Evolutionary conservation across 2,888 invertebrate species (phyloP).

Genomic region (Aricia artaxerxes): DNA sequence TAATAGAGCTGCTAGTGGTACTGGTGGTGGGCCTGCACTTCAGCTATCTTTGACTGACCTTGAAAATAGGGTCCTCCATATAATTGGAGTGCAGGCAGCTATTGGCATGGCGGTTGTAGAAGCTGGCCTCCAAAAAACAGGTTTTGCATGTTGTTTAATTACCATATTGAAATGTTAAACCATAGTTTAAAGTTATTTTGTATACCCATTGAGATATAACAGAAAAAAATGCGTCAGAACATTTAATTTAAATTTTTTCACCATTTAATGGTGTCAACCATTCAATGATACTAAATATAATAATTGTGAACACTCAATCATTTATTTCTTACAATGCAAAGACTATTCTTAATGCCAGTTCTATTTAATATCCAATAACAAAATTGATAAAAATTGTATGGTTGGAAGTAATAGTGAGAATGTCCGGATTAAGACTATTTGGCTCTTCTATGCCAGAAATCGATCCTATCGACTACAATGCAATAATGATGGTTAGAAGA

Average conservation of each 20-base stretch:
- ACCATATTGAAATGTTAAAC: background rate
- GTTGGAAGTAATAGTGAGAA: too few species aligned
- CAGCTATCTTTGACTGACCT: constrained; percentile 34
- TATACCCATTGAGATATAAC: background rate
- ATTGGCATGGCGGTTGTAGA: constrained; percentile 31
- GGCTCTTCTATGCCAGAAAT: too few species aligned
- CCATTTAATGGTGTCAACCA: background rate
- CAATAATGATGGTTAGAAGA: too few species aligned
- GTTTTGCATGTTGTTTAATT: background rate
- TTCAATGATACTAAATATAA: too few species aligned
- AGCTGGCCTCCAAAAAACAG: constrained; percentile 30
- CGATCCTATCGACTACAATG: too few species aligned
- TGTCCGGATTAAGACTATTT: too few species aligned
- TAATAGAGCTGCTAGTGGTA: constrained; percentile 32
- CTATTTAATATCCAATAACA: background rate
- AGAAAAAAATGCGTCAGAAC: background rate
- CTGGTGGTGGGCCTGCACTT: constrained; percentile 33
- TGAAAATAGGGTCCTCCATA: constrained; percentile 34
- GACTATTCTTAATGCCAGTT: background rate
- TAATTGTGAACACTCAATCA: too few species aligned
- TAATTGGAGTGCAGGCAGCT: constrained; percentile 29
- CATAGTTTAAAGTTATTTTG: background rate
- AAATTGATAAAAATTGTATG: too few species aligned
- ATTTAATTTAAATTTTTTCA: background rate
- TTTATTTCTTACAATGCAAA: too few species aligned